Percentiles rank a stretch among this genome's conserved stretches.
Evolutionary conservation across 2,113 vertebrate genomes (phyloP).

Genomic region (Tylochromis polylepis): DNA sequence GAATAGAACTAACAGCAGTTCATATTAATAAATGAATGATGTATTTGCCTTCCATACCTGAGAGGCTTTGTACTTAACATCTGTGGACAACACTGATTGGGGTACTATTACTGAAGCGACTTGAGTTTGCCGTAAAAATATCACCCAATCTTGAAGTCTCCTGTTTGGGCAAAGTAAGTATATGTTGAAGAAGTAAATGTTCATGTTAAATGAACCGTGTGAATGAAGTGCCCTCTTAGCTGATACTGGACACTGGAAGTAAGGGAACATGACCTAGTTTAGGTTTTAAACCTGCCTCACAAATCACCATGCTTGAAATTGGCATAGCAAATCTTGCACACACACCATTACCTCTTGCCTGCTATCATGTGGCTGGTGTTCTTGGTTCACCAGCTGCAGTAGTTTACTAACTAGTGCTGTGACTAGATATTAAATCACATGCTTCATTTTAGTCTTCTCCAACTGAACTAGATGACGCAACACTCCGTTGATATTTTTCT

Average conservation of each 20-base stretch:
- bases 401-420: neutral
- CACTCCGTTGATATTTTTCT: neutral
- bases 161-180: neutral
- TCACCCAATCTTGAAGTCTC: neutral
- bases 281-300: neutral
- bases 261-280: neutral
- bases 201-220: neutral
- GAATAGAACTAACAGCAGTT: neutral
- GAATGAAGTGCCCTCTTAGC: neutral
- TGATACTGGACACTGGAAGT: neutral
- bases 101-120: rapidly evolving
- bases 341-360: neutral
- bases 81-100: neutral
- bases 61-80: neutral
- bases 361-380: neutral
- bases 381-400: neutral
- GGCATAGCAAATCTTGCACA: neutral
- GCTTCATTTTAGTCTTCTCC: neutral
- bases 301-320: neutral
- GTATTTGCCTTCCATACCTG: neutral
- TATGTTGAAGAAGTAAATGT: neutral
- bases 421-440: neutral
- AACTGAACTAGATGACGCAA: neutral
- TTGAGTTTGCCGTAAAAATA: neutral
- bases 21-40: neutral